Percentiles rank a stretch among this genome's conserved stretches.
phyloP scores from a whole-genome alignment of 1,140 invertebrate genomes.

The Marisa cornuarietis region DNA sequence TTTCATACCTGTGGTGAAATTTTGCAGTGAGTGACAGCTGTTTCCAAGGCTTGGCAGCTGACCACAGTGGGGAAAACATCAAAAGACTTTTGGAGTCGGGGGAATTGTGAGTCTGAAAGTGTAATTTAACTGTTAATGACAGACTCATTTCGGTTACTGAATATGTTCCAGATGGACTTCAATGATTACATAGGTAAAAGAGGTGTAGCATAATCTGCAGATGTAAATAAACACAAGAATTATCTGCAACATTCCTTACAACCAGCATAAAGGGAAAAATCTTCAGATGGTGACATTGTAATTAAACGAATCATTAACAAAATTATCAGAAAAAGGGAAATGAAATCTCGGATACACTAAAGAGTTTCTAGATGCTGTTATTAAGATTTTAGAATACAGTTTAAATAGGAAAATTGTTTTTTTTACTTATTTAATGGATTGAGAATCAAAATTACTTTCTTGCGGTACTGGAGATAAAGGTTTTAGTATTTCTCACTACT shows the following conservation, averaged over 20 bases:
- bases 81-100: constrained; percentile 59
- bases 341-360: no score
- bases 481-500: neutral
- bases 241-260: neutral
- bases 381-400: no score
- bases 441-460: no score
- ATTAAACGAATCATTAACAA: no score
- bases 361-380: no score
- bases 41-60: constrained; percentile 66
- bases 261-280: neutral
- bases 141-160: neutral
- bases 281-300: no score
- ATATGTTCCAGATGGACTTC: neutral
- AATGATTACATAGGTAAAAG: neutral
- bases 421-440: neutral
- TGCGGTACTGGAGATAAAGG: no score
- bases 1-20: no score
- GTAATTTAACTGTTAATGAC: neutral
- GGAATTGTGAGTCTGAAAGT: constrained; percentile 43
- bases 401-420: neutral
- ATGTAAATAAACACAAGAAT: neutral
- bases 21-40: constrained; percentile 76
- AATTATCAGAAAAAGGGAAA: no score
- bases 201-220: neutral
- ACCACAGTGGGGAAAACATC: constrained; percentile 73